Conservation (phyloP, 1,140 invertebrate genomes). For the Parasteatoda tepidariorum region DNA sequence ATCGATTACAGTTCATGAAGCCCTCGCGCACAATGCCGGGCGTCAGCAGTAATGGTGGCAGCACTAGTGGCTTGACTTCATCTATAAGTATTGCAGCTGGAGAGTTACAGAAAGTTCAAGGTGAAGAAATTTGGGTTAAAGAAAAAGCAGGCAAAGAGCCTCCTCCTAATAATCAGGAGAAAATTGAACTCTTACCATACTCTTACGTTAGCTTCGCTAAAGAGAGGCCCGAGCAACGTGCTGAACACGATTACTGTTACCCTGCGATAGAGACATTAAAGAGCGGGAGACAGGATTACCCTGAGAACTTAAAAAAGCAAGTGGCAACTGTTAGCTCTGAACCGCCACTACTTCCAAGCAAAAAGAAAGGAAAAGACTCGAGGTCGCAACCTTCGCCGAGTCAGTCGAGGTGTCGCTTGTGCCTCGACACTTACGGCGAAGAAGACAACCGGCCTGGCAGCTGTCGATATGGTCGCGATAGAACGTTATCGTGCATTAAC, state of each 20-base stretch:
- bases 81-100: constrained; percentile 24
- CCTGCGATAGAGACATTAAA: constrained; percentile 75
- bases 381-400: constrained; percentile 33
- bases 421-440: constrained; percentile 72
- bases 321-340: constrained; percentile 54
- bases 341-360: constrained; percentile 73
- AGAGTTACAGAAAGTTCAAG: constrained; percentile 9
- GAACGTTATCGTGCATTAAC: constrained; percentile 82
- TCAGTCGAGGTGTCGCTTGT: constrained; percentile 69
- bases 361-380: constrained; percentile 69
- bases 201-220: constrained; percentile 86
- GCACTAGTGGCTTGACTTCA: constrained; percentile 20
- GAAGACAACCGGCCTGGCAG: constrained; percentile 84
- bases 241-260: constrained; percentile 86
- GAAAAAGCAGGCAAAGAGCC: constrained; percentile 9
- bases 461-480: constrained; percentile 90
- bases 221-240: constrained; percentile 65
- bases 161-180: constrained; percentile 60
- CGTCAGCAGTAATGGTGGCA: constrained; percentile 4
- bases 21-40: constrained; percentile 46
- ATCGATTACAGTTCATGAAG: constrained; percentile 71
- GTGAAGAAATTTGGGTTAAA: constrained; percentile 44
- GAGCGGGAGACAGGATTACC: constrained; percentile 67
- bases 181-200: constrained; percentile 67
- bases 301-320: constrained; percentile 73